Base-by-base conservation (phyloP, 2,113 vertebrate species). In the Phycodurus eques region DNA sequence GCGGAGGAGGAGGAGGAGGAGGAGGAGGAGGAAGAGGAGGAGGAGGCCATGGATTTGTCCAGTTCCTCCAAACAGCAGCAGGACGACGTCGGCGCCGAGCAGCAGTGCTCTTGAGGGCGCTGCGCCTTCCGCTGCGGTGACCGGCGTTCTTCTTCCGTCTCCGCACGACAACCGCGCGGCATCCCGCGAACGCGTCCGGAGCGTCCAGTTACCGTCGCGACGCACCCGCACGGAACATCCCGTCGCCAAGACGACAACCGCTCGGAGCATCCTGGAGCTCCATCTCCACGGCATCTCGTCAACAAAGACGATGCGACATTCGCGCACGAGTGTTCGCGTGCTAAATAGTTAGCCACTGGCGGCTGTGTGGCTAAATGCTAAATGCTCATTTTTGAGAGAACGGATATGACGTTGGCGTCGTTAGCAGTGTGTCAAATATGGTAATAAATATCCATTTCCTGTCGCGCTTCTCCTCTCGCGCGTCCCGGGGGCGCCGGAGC, bases 1-100 rank as follows among this genome's bases (percentile, higher is more conserved):
- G 83, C 86, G 68, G 66, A 31, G 42, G 72, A 14, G 3, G 31
- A 3, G 0, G 53, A 60, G 56, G 73, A 71, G 68, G 83, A 82
- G 27, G 81, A 80, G 1, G 80, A 71, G 12, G 78, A 75, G 10
- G 6, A n/a, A 27, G 87, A 88, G 60, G 89, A 94, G 83, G 95
- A 94, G 79, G 93, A 79, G 75, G 96, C 93, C 43, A 98, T 98
- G 0, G 96, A 98, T 77, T 93, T 98, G 71, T 98, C 96, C 80
- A 96, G 95, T 85, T 94, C 96, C n/a, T 92, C 95, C 57, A 94
- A 93, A 80, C 94, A 93, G 80, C 94, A 93, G 0, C 77, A 91
- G 78, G 77, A 81, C 39, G 83, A 79, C 15, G 73, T 65, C 3
- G 72, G 43, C 0, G 87, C 59, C 8, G 74, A 80, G 27, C 49